These are phyloP conservation scores for Sphaerophoria rueppellii DNA, from an alignment of 2,888 invertebrate species.

Conservation along the genomic window DNA sequence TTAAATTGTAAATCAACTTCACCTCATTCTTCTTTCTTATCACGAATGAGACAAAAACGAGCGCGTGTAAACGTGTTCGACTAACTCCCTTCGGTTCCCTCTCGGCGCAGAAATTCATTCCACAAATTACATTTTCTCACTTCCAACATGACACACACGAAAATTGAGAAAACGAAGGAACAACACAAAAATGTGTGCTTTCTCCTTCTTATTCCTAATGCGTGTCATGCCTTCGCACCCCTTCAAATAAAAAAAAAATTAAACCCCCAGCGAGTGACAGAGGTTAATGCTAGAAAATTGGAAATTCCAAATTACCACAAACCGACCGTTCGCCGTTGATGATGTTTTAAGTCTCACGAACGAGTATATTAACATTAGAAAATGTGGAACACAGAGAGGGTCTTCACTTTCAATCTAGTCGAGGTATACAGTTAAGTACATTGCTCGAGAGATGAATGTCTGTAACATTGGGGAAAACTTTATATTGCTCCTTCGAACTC, in stretches of 20 bases:
- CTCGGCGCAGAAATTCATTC: too few species aligned
- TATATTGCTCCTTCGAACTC: slow-evolving; percentile 38
- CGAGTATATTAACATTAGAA: too few species aligned
- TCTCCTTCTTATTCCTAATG: not conserved
- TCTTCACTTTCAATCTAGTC: slow-evolving; percentile 66
- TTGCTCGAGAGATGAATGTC: slow-evolving; percentile 6
- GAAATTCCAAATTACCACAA: slow-evolving; percentile 52
- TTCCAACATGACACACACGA: too few species aligned
- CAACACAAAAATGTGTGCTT: too few species aligned
- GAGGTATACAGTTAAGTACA: slow-evolving; percentile 26
- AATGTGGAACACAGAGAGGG: slow-evolving; percentile 55
- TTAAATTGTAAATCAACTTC: too few species aligned
- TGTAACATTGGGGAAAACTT: slow-evolving; percentile 25
- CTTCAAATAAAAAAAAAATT: not conserved
- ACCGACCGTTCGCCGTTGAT: slow-evolving; percentile 11
- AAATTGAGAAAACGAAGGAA: too few species aligned
- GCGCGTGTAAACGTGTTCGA: too few species aligned
- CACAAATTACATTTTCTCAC: too few species aligned
- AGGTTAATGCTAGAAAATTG: slow-evolving; percentile 54
- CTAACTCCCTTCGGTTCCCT: too few species aligned
- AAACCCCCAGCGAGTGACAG: slow-evolving; percentile 28
- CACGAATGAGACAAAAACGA: too few species aligned
- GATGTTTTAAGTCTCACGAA: too few species aligned
- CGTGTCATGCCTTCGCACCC: not conserved
- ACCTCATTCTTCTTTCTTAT: too few species aligned